Evolutionary conservation across 2,888 invertebrate genomes (phyloP).

Genomic region (Caenorhabditis virilis): DNA sequence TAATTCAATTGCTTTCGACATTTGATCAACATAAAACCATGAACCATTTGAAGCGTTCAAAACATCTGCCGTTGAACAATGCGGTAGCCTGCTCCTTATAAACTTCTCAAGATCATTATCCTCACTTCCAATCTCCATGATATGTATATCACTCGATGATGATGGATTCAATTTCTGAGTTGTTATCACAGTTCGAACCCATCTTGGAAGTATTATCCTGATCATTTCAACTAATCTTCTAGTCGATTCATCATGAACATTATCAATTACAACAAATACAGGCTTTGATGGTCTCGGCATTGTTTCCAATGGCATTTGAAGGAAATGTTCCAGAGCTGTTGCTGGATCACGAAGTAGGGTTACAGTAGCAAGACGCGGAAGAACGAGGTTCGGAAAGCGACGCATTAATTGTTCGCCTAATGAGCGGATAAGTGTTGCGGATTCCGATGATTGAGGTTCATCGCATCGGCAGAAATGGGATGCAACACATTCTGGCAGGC

Average conservation of each 20-base stretch:
- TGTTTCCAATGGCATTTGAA: constrained; percentile 42
- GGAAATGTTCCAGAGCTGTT: constrained; percentile 39
- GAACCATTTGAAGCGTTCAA: constrained; percentile 39
- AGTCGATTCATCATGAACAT: constrained; percentile 25
- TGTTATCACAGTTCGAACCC: constrained; percentile 44
- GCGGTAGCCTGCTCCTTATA: constrained; percentile 40
- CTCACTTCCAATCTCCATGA: constrained; percentile 24
- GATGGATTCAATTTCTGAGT: constrained; percentile 18
- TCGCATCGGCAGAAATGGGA: constrained; percentile 46
- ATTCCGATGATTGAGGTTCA: constrained; percentile 46
- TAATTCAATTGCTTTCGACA: constrained; percentile 32
- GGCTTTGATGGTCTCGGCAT: constrained; percentile 44
- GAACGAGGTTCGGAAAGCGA: constrained; percentile 52
- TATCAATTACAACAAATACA: constrained; percentile 44
- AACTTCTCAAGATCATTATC: constrained; percentile 40
- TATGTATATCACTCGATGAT: constrained; percentile 17
- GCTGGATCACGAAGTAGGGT: constrained; percentile 45
- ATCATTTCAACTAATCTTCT: constrained; percentile 22
- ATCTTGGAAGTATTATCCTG: constrained; percentile 32
- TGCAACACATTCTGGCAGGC: constrained; percentile 46
- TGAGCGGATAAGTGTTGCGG: constrained; percentile 48
- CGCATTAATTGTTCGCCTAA: constrained; percentile 33
- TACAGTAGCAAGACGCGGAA: constrained; percentile 45
- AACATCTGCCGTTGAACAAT: constrained; percentile 32
- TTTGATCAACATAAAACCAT: constrained; percentile 53